Percentiles rank a stretch among this genome's conserved stretches.
Conservation (phyloP, 2,113 vertebrate genomes). For the Sphaerodactylus townsendi region DNA sequence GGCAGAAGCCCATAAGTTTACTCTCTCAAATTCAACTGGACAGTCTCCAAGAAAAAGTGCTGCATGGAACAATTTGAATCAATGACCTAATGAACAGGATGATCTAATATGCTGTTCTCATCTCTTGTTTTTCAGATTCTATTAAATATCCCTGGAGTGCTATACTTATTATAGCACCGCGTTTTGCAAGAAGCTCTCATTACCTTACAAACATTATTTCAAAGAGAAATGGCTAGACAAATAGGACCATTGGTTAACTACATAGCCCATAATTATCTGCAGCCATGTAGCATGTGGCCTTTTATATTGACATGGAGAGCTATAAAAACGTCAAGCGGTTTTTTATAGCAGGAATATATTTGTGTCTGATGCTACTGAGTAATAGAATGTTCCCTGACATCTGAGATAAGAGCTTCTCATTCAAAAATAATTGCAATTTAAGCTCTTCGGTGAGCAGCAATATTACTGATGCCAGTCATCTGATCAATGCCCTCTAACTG, state of each 20-base stretch:
- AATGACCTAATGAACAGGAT: slow-evolving; percentile 17
- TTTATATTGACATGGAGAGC: slow-evolving; percentile 28
- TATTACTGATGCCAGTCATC: neutral
- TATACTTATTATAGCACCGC: slow-evolving; percentile 8
- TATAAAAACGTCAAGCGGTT: slow-evolving; percentile 43
- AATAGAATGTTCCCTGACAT: slow-evolving; percentile 7
- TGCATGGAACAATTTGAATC: slow-evolving; percentile 1
- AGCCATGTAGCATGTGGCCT: slow-evolving; percentile 31
- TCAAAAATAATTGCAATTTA: slow-evolving; percentile 27
- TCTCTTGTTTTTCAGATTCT: slow-evolving; percentile 24
- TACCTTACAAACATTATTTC: slow-evolving; percentile 26
- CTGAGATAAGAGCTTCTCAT: slow-evolving; percentile 14
- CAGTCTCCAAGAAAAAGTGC: slow-evolving; percentile 13
- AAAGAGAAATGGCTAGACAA: slow-evolving; percentile 27
- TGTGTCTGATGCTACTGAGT: neutral
- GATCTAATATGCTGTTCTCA: slow-evolving; percentile 15
- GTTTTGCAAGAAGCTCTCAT: slow-evolving; percentile 49
- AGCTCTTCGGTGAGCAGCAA: neutral
- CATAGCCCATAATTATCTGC: slow-evolving; percentile 23
- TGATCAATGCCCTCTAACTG: neutral
- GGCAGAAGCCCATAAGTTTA: neutral
- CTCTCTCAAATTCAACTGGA: neutral
- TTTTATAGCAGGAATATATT: slow-evolving; percentile 42
- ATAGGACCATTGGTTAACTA: slow-evolving; percentile 34
- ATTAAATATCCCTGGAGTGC: slow-evolving; percentile 7